Conservation (phyloP, 2,113 vertebrate genomes). For the Platichthys flesus region DNA sequence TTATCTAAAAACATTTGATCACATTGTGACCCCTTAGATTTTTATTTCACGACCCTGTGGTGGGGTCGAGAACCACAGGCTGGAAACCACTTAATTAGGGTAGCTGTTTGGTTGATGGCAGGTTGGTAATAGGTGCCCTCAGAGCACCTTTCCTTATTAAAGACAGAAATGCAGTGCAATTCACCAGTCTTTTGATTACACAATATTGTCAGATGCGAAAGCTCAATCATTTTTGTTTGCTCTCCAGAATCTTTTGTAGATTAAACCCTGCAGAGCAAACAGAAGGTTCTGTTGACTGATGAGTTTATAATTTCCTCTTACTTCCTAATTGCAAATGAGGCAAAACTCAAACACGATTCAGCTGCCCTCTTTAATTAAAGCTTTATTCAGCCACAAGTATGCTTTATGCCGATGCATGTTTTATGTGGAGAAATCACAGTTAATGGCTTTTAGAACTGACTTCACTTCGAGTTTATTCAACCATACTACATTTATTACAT, state of each 20-base stretch:
- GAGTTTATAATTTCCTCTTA: conserved; percentile 67
- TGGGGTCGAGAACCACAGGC: too few species aligned
- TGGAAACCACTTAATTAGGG: too few species aligned
- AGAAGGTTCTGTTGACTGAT: conserved; percentile 64
- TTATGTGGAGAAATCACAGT: conserved; percentile 35
- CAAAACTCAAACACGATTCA: conserved; percentile 73
- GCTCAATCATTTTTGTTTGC: conserved; percentile 82
- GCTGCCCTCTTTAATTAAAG: conserved; percentile 69
- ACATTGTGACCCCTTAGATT: too few species aligned
- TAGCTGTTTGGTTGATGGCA: neutral
- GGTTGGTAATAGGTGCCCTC: neutral
- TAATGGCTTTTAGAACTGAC: conserved; percentile 22
- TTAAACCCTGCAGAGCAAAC: conserved; percentile 79
- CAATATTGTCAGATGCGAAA: conserved; percentile 63
- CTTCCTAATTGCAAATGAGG: conserved; percentile 68
- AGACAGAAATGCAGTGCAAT: neutral
- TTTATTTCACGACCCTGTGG: too few species aligned
- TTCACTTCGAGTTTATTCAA: conserved; percentile 30
- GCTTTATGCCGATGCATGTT: conserved; percentile 39
- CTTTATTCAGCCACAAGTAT: conserved; percentile 58
- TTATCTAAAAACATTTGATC: too few species aligned
- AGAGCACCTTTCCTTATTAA: neutral
- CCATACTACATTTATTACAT: conserved; percentile 28
- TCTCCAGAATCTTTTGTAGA: conserved; percentile 81
- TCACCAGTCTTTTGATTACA: neutral